Conservation (phyloP, 1,140 invertebrate species). For the Scylla paramamosain region DNA sequence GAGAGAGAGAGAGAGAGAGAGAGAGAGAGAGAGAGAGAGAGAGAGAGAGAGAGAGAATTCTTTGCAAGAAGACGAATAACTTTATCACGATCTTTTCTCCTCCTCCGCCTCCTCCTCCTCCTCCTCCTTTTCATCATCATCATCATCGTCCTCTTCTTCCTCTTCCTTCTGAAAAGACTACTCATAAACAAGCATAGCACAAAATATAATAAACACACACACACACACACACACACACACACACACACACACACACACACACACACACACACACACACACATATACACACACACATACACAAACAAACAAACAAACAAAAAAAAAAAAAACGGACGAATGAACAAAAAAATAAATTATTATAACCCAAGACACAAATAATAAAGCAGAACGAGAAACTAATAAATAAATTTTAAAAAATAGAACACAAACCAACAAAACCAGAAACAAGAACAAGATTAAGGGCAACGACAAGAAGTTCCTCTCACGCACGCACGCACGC, state of each 20-base stretch:
- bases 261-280: conserved; percentile 35
- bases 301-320: neutral
- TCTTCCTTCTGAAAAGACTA: neutral
- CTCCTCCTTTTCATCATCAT: neutral
- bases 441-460: too few relatives aligned
- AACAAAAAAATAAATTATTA: neutral
- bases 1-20: neutral
- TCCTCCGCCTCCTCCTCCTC: neutral
- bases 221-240: neutral
- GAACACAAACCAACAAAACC: too few relatives aligned
- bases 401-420: too few relatives aligned
- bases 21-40: neutral
- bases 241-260: conserved; percentile 33
- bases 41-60: neutral
- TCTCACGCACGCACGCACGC: too few relatives aligned
- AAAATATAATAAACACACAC: neutral
- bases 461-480: too few relatives aligned
- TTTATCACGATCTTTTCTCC: neutral
- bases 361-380: too few relatives aligned
- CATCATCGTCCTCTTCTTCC: neutral
- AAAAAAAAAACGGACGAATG: neutral
- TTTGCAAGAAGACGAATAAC: neutral
- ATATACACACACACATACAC: conserved; percentile 25
- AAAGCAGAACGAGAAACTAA: too few relatives aligned
- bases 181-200: neutral